Base-by-base conservation (phyloP, 2,797 vertebrate species). In the Alectoris magna region DNA sequence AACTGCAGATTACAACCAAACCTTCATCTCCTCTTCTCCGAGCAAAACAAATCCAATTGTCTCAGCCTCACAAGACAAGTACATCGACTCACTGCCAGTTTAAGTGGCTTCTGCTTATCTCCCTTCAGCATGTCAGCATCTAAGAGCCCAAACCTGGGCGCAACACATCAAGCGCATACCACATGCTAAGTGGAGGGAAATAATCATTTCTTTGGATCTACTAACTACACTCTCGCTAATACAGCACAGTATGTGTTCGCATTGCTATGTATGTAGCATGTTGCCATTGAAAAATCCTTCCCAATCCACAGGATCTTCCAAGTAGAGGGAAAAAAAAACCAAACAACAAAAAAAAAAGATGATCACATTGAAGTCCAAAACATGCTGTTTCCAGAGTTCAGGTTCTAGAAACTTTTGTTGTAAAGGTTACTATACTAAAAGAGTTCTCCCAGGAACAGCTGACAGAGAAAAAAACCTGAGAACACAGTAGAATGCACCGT, bases 161-260 rank as follows among this genome's bases (percentile, higher is more conserved):
- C 6, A 79, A 55, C 36, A 10, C 27, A 46, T 24, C 63, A 63
- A 38, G 41, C 11, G 11, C 1, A 18, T 26, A 71, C 67, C 49
- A 46, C 8, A 31, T 77, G 7, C 36, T 15, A 68, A 38, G 38
- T 17, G 9, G 18, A 80, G 6, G 1, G 6, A 27, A 83, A 22
- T 5, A 41, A 19, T 12, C 2, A 58, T 58, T 51, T 72, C 14
- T 14, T 49, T 31, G 17, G 9, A 26, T 24, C 41, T 34, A 10
- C 1, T 56, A 39, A 48, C 36, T 43, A 9, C 10, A 3, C 15
- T 53, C 23, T 6, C 36, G 43, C 16, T 34, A 39, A 53, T 19
- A 8, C 73, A 90, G 16, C 31, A 23, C 0, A 0, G 26, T 41
- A 10, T 1, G 1, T 11, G 7, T 17, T 75, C 26, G 36, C 5